Base-by-base conservation (phyloP, 2,113 vertebrate genomes). In the Myotis davidii region DNA sequence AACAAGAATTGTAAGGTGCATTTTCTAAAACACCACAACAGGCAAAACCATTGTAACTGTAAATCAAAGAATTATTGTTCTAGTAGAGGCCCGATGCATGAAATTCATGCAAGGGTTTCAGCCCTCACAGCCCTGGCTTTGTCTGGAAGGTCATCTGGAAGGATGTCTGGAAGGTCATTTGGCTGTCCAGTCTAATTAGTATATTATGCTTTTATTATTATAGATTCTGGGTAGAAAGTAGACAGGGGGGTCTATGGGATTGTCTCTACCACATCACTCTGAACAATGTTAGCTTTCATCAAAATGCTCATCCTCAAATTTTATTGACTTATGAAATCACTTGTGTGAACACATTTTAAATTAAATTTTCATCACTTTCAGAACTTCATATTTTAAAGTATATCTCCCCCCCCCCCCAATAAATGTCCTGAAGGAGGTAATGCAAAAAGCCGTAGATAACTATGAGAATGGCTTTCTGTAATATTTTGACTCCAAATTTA, bases 301-400 rank as follows among this genome's bases (percentile, higher is more conserved):
- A 39, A 81, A 88, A 82, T 45, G 17, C 18, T 59, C 29, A 74
- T 21, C 1, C 1, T 93, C 50, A 91, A 67, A 48, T 94, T 96
- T 83, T 88, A 88, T 37, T 69, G 61, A 64, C 59, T 72, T 34
- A 85, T 77, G 8, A 94, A 67, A n/a, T 77, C 52, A 67, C 73
- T 81, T 67, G 1, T 61, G 27, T 37, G 61, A 83, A 39, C 20
- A 81, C 3, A 56, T 64, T 82, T 81, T 39, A 50, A 82, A 64
- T 85, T 78, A 29, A 32, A 12, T 32, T 59, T 34, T 48, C 14
- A 65, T 52, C 16, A 54, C 34, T 70, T 82, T 88, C 6, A 85
- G 12, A 39, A n/a, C 1, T 29, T 50, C 2, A 16, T 73, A 42
- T 88, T 69, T 94, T 83, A 50, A 92, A 84, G 4, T 52, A 76